Evolutionary conservation across 2,888 invertebrate genomes (phyloP), one percentile per base, ranked within the genome.

Genomic region (Drosophila dives): DNA sequence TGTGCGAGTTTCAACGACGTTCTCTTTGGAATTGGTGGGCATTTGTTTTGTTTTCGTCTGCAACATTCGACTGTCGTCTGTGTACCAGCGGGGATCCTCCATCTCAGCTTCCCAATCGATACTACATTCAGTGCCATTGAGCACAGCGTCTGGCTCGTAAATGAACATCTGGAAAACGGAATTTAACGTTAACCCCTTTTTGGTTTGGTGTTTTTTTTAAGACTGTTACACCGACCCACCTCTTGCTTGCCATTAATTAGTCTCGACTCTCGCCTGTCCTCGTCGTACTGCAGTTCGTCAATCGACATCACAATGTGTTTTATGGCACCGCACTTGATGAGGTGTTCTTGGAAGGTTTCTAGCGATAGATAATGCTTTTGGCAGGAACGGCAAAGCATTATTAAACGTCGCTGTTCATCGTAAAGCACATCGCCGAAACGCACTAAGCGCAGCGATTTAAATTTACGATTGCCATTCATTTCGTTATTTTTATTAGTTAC

Each of bases 71-170:
- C 26, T 32, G 8, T 64, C 66, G 1, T 89, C 72, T 6, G 81
- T 84, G 53, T 92, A 91, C 91, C 91, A 91, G 36, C 91, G 91
- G 8, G 91, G 91, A 77, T 91, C 81, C 40, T 91, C 83, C 15
- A 91, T 72, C 54, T 91, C 91, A 1, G 91, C 88, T 32, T 91
- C 88, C 68, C 90, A 82, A 64, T 92, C 91, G 32, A 91, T 83
- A 2, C 61, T 17, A 32, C 48, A 68, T 15, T 75, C 53, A 12
- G 64, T 68, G 29, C 61, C 20, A n/a, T 56, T 61, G 7, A 77
- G 76, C 3, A 91, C 81, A 5, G 87, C 91, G 5, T 77, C 75
- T 6, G 85, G 83, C 23, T 91, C 89, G 50, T 91, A 91, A 53
- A 91, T 80, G 10, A 73, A 61, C 32, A 90, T 72, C 91, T 91